These are phyloP conservation scores for Pangasianodon gigas DNA, from an alignment of 2,113 vertebrate genomes.

Conservation along the genomic window DNA sequence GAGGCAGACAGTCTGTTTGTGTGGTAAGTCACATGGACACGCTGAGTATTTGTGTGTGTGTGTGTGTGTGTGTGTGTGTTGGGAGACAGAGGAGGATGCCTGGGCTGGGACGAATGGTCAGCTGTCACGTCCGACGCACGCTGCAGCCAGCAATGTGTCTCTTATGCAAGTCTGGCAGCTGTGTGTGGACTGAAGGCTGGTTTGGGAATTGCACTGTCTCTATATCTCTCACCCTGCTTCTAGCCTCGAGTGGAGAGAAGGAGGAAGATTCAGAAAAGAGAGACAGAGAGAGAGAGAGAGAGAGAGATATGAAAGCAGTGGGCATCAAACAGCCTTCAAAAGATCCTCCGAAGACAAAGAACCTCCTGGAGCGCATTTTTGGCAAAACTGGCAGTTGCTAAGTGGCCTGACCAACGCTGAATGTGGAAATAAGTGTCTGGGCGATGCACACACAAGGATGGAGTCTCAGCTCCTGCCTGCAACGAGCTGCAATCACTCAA, in stretches of 20 bases:
- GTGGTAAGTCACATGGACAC: slow-evolving; percentile 2
- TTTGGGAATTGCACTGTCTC: slow-evolving; percentile 23
- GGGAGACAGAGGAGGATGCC: slow-evolving; percentile 40
- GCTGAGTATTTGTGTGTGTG: slow-evolving; percentile 8
- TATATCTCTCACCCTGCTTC: slow-evolving; percentile 22
- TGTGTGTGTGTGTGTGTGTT: slow-evolving; percentile 34
- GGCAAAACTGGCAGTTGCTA: background rate
- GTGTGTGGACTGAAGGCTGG: slow-evolving; percentile 23
- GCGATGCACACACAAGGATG: background rate
- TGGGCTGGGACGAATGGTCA: slow-evolving; percentile 61
- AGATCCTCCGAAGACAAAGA: background rate
- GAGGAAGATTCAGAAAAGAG: background rate
- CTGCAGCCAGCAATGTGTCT: slow-evolving; percentile 24
- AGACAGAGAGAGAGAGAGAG: background rate
- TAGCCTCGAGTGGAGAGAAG: background rate
- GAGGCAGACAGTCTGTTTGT: slow-evolving; percentile 1
- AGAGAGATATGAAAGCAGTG: slow-evolving; percentile 7
- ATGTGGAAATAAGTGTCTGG: slow-evolving; percentile 1
- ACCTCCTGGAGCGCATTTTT: background rate
- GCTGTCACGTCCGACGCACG: slow-evolving; percentile 69
- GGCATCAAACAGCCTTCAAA: slow-evolving; percentile 9
- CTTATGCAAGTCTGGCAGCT: slow-evolving; percentile 55
- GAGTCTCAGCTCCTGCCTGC: slow-evolving; percentile 1
- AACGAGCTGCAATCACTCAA: background rate
- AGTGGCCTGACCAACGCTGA: background rate